phyloP scores from a whole-genome alignment of 53 echinoderm and acorn worm genomes.

The Apostichopus leukothele region DNA sequence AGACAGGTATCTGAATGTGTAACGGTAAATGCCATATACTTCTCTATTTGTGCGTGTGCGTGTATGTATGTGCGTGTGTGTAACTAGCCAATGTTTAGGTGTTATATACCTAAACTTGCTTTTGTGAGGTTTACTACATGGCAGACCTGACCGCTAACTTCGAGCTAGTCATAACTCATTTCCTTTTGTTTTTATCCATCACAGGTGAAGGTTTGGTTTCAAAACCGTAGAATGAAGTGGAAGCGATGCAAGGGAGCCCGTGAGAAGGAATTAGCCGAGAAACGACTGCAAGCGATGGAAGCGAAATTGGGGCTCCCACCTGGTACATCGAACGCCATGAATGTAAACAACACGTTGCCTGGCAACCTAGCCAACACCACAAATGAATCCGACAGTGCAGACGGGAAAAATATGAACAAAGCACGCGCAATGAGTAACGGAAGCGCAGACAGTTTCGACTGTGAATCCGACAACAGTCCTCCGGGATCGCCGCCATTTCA shows the following conservation, averaged over 20 bases:
- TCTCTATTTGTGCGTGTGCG: too few relatives aligned
- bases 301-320: constrained; percentile 94
- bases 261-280: constrained; percentile 94
- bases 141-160: neutral
- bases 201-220: constrained; percentile 99
- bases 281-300: constrained; percentile 94
- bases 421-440: constrained; percentile 37
- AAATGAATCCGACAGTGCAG: constrained; percentile 40
- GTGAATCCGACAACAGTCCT: constrained; percentile 42
- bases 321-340: constrained; percentile 86
- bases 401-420: constrained; percentile 19
- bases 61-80: too few relatives aligned
- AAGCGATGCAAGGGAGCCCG: constrained; percentile 97
- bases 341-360: constrained; percentile 65
- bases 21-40: too few relatives aligned
- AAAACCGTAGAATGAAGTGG: constrained; percentile 99
- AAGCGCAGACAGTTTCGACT: constrained; percentile 43
- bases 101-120: too few relatives aligned
- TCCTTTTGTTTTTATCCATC: constrained; percentile 9
- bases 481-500: constrained; percentile 36
- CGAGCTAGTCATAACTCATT: neutral
- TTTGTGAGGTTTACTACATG: neutral
- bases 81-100: too few relatives aligned
- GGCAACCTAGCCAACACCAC: constrained; percentile 63
- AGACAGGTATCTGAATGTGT: neutral